Base-by-base conservation (phyloP, 2,888 invertebrate genomes). In the Drosophila colorata region DNA sequence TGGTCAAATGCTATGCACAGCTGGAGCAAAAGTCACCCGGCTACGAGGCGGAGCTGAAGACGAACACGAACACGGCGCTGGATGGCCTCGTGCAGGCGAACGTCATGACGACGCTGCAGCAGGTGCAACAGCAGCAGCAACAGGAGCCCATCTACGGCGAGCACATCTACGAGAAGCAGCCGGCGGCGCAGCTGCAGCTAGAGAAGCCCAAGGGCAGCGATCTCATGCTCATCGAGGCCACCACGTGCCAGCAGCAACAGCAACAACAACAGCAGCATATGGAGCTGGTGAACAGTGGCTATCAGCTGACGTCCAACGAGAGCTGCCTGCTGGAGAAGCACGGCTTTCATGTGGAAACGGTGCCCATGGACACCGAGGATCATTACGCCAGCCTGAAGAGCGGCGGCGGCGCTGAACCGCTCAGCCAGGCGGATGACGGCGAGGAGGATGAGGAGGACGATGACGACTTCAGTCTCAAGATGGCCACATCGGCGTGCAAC, bases 381-480 rank as follows among this genome's bases (percentile, higher is more conserved):
- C 77, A 68, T 8, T 79, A 68, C 16, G 43, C 20, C 23, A 68
- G 25, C 28, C 55, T 70, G 18, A 61, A 63, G 66, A 57, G 49
- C 16, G 43, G 25, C 23, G 11, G 11, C 23, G 53, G 43, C 13
- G 16, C 43, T 8, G 53, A 53, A 8, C 18, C 14, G 20, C 14
- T 53, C 1, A 66, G 49, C 1, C 67, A 66, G 16, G 38, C 43
- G 7, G 65, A 69, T 5, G 83, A 76, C 0, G 80, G 63, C 1
- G 84, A 84, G 0, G 91, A 90, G 0, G 89, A 89, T 2, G 90
- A 90, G 11, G 91, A 91, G 4, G 91, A 91, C 7, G 91, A 91
- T 33, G 91, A 91, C 63, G 90, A 83, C 13, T 90, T 91, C 18
- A 91, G 91, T 52, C 73, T 90, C 0, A 90, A 91, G 63, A 91